A percentile compares a stretch with the other conserved stretches of the same genome.
Evolutionary conservation across 2,113 vertebrate species (phyloP).

Genomic region (Proterorhinus semilunaris): DNA sequence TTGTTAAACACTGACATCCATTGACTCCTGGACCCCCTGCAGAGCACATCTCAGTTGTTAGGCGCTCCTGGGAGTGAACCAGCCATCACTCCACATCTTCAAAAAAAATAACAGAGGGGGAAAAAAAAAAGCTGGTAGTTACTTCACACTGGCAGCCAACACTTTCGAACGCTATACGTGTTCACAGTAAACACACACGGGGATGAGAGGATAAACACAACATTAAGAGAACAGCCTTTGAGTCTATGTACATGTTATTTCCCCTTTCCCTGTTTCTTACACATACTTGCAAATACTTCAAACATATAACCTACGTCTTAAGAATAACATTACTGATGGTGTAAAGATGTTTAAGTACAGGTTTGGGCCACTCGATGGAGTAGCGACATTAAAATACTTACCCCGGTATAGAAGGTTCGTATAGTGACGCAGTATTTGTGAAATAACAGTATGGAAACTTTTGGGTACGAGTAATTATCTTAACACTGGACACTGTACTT

Average conservation of each 20-base stretch:
- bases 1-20: conserved; percentile 65
- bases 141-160: conserved; percentile 8
- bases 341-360: background rate
- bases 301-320: background rate
- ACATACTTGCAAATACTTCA: background rate
- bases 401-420: background rate
- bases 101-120: background rate
- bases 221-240: background rate
- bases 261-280: too few species aligned
- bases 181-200: conserved; percentile 12
- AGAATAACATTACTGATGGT: background rate
- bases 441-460: too few species aligned
- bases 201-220: background rate
- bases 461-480: too few species aligned
- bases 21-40: conserved; percentile 46
- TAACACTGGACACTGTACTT: too few species aligned
- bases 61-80: conserved; percentile 28
- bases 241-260: background rate
- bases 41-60: conserved; percentile 47
- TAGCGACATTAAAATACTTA: background rate
- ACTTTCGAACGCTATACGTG: background rate
- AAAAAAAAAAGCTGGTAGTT: conserved; percentile 13
- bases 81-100: conserved; percentile 37
- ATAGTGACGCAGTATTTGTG: background rate
- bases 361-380: background rate